These are phyloP conservation scores for Tetramorium simillimum DNA, from an alignment of 1,140 invertebrate genomes.

Conservation along the genomic window DNA sequence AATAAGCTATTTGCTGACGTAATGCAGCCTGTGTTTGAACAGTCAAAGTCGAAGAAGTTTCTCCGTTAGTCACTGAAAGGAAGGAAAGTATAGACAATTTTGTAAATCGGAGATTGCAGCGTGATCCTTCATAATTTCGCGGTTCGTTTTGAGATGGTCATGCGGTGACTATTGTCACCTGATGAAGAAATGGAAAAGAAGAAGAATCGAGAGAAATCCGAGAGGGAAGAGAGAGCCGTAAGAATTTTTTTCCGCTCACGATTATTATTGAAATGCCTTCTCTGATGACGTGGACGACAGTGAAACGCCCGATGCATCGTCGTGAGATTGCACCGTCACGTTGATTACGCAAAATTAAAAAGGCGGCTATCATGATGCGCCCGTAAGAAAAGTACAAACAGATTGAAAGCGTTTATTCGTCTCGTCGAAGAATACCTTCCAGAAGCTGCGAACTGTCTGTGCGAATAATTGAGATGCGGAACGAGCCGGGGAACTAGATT, in stretches of 20 bases:
- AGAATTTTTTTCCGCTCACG: background rate
- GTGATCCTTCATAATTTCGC: conserved; percentile 25
- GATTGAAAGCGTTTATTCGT: conserved; percentile 47
- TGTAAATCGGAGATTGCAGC: conserved; percentile 36
- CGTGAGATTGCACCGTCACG: conserved; percentile 29
- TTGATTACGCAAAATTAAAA: conserved; percentile 53
- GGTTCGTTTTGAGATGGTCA: conserved; percentile 22
- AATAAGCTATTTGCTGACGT: conserved; percentile 19
- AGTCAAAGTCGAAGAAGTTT: conserved; percentile 58
- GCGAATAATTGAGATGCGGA: conserved; percentile 51
- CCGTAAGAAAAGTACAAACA: conserved; percentile 39
- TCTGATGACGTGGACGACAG: conserved; percentile 5
- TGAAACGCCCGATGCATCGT: background rate
- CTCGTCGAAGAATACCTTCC: conserved; percentile 18
- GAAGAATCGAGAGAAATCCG: conserved; percentile 31
- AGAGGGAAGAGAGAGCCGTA: conserved; percentile 11
- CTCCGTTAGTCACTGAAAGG: conserved; percentile 58
- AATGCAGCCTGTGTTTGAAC: conserved; percentile 30
- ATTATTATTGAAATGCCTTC: conserved; percentile 38
- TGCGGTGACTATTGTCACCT: background rate
- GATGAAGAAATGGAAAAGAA: background rate
- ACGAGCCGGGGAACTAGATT: conserved; percentile 42
- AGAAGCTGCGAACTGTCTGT: conserved; percentile 48
- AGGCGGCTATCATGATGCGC: conserved; percentile 27
- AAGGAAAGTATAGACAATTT: conserved; percentile 40